Base-by-base conservation (phyloP, 2,888 invertebrate species). In the Ecdyonurus torrentis region DNA sequence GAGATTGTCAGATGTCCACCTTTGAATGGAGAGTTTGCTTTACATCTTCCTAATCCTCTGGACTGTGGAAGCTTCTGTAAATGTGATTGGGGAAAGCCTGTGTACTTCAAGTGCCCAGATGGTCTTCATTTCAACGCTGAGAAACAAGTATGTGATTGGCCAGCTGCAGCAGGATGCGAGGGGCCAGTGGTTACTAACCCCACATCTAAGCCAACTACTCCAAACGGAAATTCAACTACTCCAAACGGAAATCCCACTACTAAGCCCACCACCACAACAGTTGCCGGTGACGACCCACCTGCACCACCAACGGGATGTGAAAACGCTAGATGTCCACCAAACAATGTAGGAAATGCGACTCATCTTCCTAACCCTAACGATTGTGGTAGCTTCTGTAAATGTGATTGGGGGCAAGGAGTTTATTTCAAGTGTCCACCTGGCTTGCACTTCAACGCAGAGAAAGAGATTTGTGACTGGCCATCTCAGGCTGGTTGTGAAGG, bases 111-210 rank as follows among this genome's bases (percentile, higher is more conserved):
- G 1, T 65, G 65, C 23, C 63, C 64, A 5, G 60, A 22, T n/a
- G 64, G 64, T 10, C 61, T 65, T 1, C 58, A 65, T 18, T 65
- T 64, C 59, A 65, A 65, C 37, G 63, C 63, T 10, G 7, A 52
- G 0, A 53, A 61, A 2, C 10, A 61, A n/a, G 64, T 64, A 19
- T 65, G 65, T 22, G 65, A 65, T 52, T 64, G 59, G 59, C 63
- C 64, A 1, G 1, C 19, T 0, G 23, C 59, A 2, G 63, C 64
- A 5, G 63, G 63, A 19, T 63, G 63, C 55, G 55, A 18, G 2
- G 62, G n/a, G 2, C 15, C 20, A n/a, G 18, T 50, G 18, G 55
- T 18, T 22, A 55, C 55, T 7, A 55, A 5, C 10, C 20, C 55
- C n/a, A 5, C 55, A 5, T 18, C 10, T 20, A n/a, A n/a, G 3